phyloP scores from a whole-genome alignment of 2,888 invertebrate genomes.

The Aspidiotus destructor region DNA sequence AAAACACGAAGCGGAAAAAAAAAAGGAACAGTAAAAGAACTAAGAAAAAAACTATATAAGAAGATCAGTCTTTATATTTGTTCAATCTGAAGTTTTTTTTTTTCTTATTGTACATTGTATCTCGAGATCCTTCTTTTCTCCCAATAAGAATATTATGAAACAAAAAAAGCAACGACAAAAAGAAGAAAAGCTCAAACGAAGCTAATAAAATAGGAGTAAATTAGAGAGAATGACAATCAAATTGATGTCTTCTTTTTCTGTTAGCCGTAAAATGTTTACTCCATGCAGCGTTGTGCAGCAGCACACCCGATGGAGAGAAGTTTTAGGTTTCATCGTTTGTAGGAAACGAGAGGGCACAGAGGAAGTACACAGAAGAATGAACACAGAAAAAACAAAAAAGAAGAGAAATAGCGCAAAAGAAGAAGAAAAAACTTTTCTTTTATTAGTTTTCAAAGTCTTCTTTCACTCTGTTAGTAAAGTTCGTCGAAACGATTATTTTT shows the following conservation, averaged over 20 bases:
- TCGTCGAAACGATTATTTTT: constrained; percentile 2
- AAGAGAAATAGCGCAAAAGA: constrained; percentile 5
- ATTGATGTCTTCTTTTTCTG: constrained; percentile 31
- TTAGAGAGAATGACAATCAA: constrained; percentile 32
- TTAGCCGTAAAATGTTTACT: constrained; percentile 28
- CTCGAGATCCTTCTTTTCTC: background rate
- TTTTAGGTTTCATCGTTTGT: constrained; percentile 27
- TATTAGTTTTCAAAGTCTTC: constrained; percentile 28
- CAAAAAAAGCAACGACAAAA: constrained; percentile 26
- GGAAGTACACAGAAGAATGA: background rate
- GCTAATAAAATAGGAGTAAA: constrained; percentile 33
- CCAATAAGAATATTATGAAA: constrained; percentile 10
- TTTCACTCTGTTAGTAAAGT: background rate
- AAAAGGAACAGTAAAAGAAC: too few relatives aligned
- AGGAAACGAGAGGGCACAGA: background rate
- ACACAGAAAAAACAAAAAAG: background rate
- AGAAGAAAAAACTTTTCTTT: constrained; percentile 27
- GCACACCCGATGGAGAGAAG: constrained; percentile 11
- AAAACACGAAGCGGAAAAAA: too few relatives aligned
- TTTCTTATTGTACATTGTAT: too few relatives aligned
- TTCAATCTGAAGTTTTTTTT: too few relatives aligned
- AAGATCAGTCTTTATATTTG: too few relatives aligned
- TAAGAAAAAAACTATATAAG: too few relatives aligned
- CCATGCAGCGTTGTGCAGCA: background rate
- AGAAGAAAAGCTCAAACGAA: constrained; percentile 28